A percentile compares a stretch with the other conserved stretches of the same genome.
These are phyloP conservation scores for Phytoseiulus persimilis DNA, from an alignment of 2,888 invertebrate genomes.

Conservation along the genomic window DNA sequence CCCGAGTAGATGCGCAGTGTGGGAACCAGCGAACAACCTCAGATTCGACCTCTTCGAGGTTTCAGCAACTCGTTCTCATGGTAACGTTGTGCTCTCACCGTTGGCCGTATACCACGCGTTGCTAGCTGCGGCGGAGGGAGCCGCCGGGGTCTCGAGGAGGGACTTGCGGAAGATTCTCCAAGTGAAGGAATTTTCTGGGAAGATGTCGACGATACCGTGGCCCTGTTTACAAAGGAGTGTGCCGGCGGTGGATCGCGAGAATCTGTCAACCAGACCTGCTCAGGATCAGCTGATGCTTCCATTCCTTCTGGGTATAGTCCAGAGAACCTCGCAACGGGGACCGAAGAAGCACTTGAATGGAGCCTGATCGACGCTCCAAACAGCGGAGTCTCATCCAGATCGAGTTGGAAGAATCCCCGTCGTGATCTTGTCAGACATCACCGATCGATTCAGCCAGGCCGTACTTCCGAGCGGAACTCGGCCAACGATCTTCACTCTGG, in stretches of 20 bases:
- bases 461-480: too few species aligned
- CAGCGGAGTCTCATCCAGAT: too few species aligned
- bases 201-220: background rate
- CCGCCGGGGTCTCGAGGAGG: background rate
- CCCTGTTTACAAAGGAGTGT: background rate
- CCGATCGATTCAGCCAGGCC: too few species aligned
- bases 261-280: too few species aligned
- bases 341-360: too few species aligned
- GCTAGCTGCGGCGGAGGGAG: background rate
- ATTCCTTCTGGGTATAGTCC: too few species aligned
- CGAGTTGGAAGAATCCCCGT: too few species aligned
- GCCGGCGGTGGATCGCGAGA: too few species aligned
- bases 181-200: background rate
- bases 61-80: background rate
- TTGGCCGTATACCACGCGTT: background rate
- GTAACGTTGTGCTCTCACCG: background rate
- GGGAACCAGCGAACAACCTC: background rate
- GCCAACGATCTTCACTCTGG: background rate
- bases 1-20: background rate
- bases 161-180: background rate
- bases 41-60: background rate
- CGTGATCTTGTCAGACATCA: too few species aligned
- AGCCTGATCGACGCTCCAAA: too few species aligned
- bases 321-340: too few species aligned
- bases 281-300: too few species aligned